phyloP scores from a whole-genome alignment of 2,113 vertebrate species.

The Sander vitreus region DNA sequence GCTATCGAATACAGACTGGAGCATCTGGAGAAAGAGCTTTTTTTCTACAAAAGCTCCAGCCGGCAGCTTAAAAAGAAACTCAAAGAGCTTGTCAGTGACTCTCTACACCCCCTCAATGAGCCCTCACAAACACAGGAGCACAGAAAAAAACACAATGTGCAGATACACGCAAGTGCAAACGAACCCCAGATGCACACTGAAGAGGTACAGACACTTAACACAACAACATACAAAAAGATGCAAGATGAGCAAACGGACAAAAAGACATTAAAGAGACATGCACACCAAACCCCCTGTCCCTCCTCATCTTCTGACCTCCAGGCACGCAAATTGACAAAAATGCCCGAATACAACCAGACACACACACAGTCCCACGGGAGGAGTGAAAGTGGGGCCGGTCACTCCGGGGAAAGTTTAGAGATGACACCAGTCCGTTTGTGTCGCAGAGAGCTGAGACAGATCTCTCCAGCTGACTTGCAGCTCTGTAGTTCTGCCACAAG shows the following conservation, averaged over 20 bases:
- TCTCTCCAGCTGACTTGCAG: constrained; percentile 79
- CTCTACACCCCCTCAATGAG: constrained; percentile 47
- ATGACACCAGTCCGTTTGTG: constrained; percentile 83
- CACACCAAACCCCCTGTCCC: background rate
- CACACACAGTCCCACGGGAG: constrained; percentile 13
- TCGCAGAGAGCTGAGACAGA: constrained; percentile 85
- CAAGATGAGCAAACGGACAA: constrained; percentile 26
- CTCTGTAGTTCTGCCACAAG: constrained; percentile 56
- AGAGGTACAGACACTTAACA: constrained; percentile 23
- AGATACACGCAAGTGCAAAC: background rate
- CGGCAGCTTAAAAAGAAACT: constrained; percentile 91
- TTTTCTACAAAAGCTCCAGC: constrained; percentile 93
- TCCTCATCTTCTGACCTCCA: constrained; percentile 32
- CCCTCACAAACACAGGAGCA: constrained; percentile 15
- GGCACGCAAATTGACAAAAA: constrained; percentile 3
- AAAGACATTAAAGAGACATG: constrained; percentile 1
- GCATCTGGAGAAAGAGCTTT: constrained; percentile 91
- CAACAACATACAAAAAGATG: constrained; percentile 54
- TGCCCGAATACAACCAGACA: constrained; percentile 5
- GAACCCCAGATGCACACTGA: constrained; percentile 12
- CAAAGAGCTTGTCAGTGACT: constrained; percentile 76
- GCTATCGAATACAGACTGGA: constrained; percentile 86
- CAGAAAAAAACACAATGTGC: constrained; percentile 25
- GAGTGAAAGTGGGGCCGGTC: constrained; percentile 31
- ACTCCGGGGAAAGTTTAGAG: constrained; percentile 59